Conservation (phyloP, 92 coral and sea anemone species). For the Desmophyllum pertusum region DNA sequence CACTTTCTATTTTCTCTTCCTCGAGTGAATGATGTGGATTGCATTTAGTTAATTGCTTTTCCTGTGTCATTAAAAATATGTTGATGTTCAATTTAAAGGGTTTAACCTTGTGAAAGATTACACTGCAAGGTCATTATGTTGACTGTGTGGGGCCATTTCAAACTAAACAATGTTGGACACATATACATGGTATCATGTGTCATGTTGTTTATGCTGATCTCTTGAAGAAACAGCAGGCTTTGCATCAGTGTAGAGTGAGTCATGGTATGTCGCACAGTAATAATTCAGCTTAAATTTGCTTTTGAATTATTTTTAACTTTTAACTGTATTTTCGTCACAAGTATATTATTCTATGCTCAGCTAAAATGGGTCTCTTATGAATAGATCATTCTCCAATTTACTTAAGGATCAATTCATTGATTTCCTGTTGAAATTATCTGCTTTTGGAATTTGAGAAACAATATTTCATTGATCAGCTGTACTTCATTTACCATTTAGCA, state of each 20-base stretch:
- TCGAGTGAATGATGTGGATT: not conserved
- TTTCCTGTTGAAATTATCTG: not conserved
- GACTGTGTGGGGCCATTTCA: not conserved
- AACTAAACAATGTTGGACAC: not conserved
- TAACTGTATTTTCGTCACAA: not conserved
- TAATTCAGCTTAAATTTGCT: not conserved
- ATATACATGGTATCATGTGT: not conserved
- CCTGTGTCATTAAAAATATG: not conserved
- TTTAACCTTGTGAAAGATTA: slow-evolving; percentile 2
- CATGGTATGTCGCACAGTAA: too few species aligned
- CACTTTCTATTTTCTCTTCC: not conserved
- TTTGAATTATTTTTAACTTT: not conserved
- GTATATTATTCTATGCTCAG: not conserved
- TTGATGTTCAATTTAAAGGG: not conserved
- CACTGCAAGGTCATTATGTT: not conserved
- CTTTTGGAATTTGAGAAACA: not conserved
- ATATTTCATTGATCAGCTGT: not conserved
- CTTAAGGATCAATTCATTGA: slow-evolving; percentile 8
- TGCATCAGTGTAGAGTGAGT: not conserved
- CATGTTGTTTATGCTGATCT: not conserved
- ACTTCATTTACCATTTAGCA: not conserved
- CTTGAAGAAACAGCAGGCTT: not conserved
- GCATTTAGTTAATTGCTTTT: not conserved
- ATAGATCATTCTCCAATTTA: not conserved
- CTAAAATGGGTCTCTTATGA: not conserved